Percentiles rank a stretch among this genome's conserved stretches.
These are phyloP conservation scores for Vanessa tameamea DNA, from an alignment of 1,140 invertebrate species.

Conservation along the genomic window DNA sequence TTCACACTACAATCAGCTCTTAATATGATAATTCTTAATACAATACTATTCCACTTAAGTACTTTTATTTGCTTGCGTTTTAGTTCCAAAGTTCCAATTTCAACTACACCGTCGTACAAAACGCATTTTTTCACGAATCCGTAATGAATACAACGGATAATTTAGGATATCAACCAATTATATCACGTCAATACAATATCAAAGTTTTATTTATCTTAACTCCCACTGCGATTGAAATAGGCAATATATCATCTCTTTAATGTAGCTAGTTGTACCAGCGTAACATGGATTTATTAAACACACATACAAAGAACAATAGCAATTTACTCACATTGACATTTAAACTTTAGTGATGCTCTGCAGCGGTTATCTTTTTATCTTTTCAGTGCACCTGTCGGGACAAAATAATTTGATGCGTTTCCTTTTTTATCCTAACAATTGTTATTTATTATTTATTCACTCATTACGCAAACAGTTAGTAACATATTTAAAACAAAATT, in stretches of 20 bases:
- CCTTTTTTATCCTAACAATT: slow-evolving; percentile 27
- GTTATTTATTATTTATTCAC: background rate
- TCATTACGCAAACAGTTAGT: background rate
- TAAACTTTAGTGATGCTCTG: slow-evolving; percentile 44
- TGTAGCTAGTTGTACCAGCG: background rate
- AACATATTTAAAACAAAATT: background rate
- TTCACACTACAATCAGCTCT: too few relatives aligned
- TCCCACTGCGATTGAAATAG: too few relatives aligned
- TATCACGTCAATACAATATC: too few relatives aligned
- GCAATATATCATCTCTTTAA: background rate
- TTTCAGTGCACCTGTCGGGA: slow-evolving; percentile 68
- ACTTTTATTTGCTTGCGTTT: too few relatives aligned
- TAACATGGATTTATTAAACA: background rate
- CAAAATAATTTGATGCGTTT: slow-evolving; percentile 54
- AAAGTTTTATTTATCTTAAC: too few relatives aligned
- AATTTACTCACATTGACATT: slow-evolving; percentile 55
- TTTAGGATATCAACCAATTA: too few relatives aligned
- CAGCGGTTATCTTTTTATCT: slow-evolving; percentile 68
- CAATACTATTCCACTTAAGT: too few relatives aligned
- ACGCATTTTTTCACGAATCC: too few relatives aligned
- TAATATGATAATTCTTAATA: too few relatives aligned
- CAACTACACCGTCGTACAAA: too few relatives aligned
- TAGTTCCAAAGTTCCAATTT: too few relatives aligned
- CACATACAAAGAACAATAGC: slow-evolving; percentile 19
- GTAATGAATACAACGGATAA: too few relatives aligned